Base-by-base conservation (phyloP, 2,888 invertebrate genomes). In the Branchellion lobata region DNA sequence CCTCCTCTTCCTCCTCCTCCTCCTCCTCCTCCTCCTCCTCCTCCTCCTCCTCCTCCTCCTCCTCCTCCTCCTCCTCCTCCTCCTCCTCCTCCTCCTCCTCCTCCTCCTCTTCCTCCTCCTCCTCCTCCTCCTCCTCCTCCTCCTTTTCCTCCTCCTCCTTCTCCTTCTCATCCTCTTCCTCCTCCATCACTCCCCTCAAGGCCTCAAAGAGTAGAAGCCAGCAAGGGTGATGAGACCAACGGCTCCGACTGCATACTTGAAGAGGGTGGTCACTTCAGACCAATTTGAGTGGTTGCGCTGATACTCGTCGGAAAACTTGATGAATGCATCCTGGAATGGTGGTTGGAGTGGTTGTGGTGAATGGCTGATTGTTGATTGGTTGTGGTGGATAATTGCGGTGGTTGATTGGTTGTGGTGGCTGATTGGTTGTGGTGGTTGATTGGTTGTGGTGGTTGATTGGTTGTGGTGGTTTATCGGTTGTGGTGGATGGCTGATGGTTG, bases 151-250 rank as follows among this genome's bases (percentile, higher is more conserved):
- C n/a, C n/a, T n/a, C n/a, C n/a, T n/a, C n/a, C n/a, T n/a, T n/a
- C n/a, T n/a, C n/a, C n/a, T n/a, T n/a, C n/a, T n/a, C n/a, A n/a
- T n/a, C n/a, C n/a, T n/a, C n/a, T n/a, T n/a, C n/a, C n/a, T n/a
- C n/a, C n/a, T n/a, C n/a, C n/a, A n/a, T n/a, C 18, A 47, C 11
- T 47, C 11, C 21, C 8, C 5, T 74, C 79, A 83, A 24, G 82
- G 81, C 75, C 81, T 85, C 82, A 85, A 85, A 5, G 86, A 84
- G 34, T 86, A 81, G 34, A 86, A 81, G 47, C 86, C 85, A 33
- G 86, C 86, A 24, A 86, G 83, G 11, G 86, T 86, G 78, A 86
- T 78, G 2, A 85, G 85, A 18, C 86, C 86, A 1, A 86, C 79
- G 18, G 86, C 86, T 29, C 86, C 86, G 11, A 85, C 84, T 21